Percentiles rank a stretch among this genome's conserved stretches.
Conservation (phyloP, 2,888 invertebrate genomes). For the Allygus modestus region DNA sequence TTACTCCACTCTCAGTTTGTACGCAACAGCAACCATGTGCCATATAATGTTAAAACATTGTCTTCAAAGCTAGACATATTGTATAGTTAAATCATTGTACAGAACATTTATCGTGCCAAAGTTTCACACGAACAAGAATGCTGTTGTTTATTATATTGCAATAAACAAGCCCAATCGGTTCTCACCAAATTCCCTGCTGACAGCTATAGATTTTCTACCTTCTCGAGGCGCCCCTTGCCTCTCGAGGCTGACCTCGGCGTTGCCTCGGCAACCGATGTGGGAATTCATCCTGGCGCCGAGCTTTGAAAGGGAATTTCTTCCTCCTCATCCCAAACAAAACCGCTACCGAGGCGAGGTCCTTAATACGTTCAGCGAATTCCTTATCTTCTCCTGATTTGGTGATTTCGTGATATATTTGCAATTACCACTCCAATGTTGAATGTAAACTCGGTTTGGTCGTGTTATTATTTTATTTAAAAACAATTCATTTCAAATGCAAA, state of each 20-base stretch:
- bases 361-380: not conserved
- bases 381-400: not conserved
- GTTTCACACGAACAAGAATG: too few species aligned
- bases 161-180: not conserved
- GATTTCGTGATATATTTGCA: not conserved
- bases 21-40: too few species aligned
- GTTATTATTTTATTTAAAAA: too few species aligned
- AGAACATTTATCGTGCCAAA: too few species aligned
- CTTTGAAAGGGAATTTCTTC: not conserved
- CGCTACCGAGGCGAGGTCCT: not conserved
- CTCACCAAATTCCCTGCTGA: not conserved
- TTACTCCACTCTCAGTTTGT: too few species aligned
- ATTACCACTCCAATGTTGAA: too few species aligned
- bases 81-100: too few species aligned
- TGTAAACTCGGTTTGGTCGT: too few species aligned
- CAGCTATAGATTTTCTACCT: slow-evolving; percentile 6
- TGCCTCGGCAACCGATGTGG: slow-evolving; percentile 11
- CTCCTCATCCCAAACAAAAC: not conserved
- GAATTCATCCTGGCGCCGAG: slow-evolving; percentile 8
- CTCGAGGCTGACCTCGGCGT: not conserved
- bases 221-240: not conserved
- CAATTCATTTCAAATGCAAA: too few species aligned
- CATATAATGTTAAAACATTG: too few species aligned
- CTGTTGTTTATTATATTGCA: too few species aligned
- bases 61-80: too few species aligned